Conservation (phyloP, 2,888 invertebrate genomes). For the Steinernema hermaphroditum region DNA sequence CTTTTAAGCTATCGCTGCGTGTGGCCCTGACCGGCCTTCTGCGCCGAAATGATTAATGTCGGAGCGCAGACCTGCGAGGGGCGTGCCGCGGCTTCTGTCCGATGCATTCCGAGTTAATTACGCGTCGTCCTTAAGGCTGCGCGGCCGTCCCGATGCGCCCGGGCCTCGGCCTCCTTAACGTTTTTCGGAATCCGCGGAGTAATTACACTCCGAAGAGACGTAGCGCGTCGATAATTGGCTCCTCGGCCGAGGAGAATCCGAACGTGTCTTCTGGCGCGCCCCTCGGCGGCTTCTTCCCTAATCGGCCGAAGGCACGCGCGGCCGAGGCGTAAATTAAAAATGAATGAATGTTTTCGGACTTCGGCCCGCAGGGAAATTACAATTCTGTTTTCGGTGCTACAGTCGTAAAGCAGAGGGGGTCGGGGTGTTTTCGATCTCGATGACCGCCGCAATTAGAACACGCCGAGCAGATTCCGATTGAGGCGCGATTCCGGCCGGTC, state of each 20-base stretch:
- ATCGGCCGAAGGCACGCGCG: not conserved
- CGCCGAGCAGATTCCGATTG: not conserved
- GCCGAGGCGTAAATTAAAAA: slow-evolving; percentile 5
- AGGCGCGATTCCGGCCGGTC: slow-evolving; percentile 10
- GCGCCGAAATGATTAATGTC: slow-evolving; percentile 16
- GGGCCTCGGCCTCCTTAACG: not conserved
- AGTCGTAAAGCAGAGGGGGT: not conserved
- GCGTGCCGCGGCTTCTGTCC: not conserved
- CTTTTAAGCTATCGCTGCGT: not conserved
- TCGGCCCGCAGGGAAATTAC: not conserved
- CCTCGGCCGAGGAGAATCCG: slow-evolving; percentile 27
- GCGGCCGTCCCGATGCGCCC: not conserved
- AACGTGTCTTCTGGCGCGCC: not conserved
- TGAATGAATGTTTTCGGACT: not conserved
- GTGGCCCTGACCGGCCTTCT: not conserved
- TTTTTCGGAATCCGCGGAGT: slow-evolving; percentile 3
- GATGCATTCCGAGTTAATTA: slow-evolving; percentile 2
- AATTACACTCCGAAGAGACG: slow-evolving; percentile 22
- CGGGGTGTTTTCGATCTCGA: not conserved
- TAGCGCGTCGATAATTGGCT: slow-evolving; percentile 22
- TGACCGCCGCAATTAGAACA: not conserved
- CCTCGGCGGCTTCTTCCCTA: not conserved
- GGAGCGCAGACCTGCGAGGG: not conserved
- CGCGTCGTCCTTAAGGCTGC: slow-evolving; percentile 6
- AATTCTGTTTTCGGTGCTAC: not conserved